Conservation (phyloP, 2,113 vertebrate species). For the Eira barbara region DNA sequence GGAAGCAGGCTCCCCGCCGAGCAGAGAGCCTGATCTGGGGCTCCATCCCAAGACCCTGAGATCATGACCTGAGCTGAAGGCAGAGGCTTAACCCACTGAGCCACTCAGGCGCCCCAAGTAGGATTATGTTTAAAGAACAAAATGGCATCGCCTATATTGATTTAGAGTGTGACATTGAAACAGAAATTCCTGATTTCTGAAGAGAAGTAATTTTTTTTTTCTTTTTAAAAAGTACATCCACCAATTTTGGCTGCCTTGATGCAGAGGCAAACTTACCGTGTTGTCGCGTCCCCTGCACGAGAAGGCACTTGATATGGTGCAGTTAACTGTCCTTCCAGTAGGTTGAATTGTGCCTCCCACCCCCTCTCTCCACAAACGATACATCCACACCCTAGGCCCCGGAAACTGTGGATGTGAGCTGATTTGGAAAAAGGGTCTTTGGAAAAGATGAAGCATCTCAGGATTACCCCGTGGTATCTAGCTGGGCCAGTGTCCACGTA, state of each 20-base stretch:
- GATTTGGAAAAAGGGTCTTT: neutral
- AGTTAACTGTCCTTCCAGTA: neutral
- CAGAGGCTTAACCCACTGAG: no score
- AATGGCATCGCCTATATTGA: neutral
- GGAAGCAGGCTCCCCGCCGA: no score
- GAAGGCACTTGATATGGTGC: rapidly evolving
- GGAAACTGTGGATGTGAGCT: neutral
- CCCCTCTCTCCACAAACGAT: neutral
- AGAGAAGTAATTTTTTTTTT: neutral
- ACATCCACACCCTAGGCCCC: neutral
- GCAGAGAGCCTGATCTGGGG: no score
- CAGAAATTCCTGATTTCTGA: neutral
- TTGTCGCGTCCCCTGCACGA: rapidly evolving
- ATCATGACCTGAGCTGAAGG: no score
- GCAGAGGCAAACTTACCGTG: rapidly evolving
- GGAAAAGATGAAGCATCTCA: neutral
- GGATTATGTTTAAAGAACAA: neutral
- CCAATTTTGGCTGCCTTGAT: neutral
- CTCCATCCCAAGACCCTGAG: no score
- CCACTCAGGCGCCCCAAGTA: neutral
- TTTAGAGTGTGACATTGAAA: neutral
- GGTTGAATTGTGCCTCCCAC: neutral
- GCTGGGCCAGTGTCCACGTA: neutral
- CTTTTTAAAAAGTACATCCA: neutral
- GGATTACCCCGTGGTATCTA: neutral